These are phyloP conservation scores for Eilema sororculum DNA, from an alignment of 2,888 invertebrate species.

Conservation along the genomic window DNA sequence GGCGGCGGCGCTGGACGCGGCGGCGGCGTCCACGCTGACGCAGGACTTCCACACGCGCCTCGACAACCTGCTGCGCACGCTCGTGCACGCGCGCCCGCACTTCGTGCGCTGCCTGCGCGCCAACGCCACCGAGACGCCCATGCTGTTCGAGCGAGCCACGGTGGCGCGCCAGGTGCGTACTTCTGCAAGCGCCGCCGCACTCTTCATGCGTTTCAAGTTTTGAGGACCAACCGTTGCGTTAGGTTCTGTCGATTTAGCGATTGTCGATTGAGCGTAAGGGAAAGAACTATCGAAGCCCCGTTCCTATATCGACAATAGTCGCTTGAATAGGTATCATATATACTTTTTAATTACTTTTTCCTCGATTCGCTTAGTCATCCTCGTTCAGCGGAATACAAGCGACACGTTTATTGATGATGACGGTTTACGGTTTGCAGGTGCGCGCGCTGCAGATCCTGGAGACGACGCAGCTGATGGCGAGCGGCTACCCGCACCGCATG, in stretches of 20 bases:
- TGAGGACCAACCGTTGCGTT: neutral
- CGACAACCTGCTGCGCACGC: constrained; percentile 95
- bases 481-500: constrained; percentile 98
- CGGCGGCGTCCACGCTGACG: constrained; percentile 95
- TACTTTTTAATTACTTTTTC: no score
- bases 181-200: neutral
- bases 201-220: neutral
- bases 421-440: constrained; percentile 77
- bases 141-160: constrained; percentile 93
- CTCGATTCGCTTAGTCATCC: neutral
- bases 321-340: no score
- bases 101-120: constrained; percentile 97
- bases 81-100: constrained; percentile 97
- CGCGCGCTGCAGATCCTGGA: constrained; percentile 96
- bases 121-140: constrained; percentile 93
- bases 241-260: neutral
- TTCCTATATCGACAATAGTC: neutral
- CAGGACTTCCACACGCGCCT: constrained; percentile 98
- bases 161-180: constrained; percentile 93
- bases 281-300: no score
- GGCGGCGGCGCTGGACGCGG: constrained; percentile 92
- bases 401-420: neutral
- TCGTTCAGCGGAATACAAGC: no score
- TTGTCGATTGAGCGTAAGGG: no score
- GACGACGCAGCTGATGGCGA: constrained; percentile 98